Percentiles rank a stretch among this genome's conserved stretches.
Evolutionary conservation across 2,888 invertebrate species (phyloP).

Genomic region (Lasioglossum lativentre): DNA sequence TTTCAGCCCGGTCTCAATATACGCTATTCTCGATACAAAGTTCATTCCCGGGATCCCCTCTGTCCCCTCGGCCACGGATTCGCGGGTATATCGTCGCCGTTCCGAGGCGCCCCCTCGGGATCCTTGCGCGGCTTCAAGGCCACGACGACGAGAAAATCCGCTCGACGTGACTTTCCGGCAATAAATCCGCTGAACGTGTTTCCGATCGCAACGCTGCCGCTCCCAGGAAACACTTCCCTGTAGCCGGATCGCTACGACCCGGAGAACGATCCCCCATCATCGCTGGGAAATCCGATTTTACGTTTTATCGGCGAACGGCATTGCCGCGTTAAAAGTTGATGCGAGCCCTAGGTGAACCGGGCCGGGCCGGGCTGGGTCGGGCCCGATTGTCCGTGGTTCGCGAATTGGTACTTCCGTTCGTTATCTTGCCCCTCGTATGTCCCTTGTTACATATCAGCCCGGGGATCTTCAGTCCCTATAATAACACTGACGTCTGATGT

Average conservation of each 20-base stretch:
- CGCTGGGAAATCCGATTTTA: slow-evolving; percentile 34
- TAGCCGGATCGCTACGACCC: slow-evolving; percentile 5
- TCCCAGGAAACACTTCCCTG: slow-evolving; percentile 11
- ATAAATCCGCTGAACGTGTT: slow-evolving; percentile 57
- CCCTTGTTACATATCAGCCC: background rate
- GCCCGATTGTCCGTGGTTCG: background rate
- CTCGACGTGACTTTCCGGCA: slow-evolving; percentile 52
- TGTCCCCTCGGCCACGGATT: background rate
- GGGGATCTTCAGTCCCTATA: background rate
- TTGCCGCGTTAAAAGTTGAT: slow-evolving; percentile 11
- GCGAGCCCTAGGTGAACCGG: background rate
- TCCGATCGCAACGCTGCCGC: slow-evolving; percentile 33
- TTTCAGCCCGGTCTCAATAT: slow-evolving; percentile 33
- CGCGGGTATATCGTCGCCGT: slow-evolving; percentile 18
- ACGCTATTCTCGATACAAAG: slow-evolving; percentile 37
- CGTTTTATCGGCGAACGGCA: slow-evolving; percentile 17
- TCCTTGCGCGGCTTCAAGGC: slow-evolving; percentile 40
- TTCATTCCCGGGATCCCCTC: slow-evolving; percentile 29
- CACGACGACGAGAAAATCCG: slow-evolving; percentile 47
- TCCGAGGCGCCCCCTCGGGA: slow-evolving; percentile 30
- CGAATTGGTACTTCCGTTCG: background rate
- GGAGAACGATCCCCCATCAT: slow-evolving; percentile 28
- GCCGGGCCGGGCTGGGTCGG: background rate
- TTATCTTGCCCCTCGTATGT: background rate
- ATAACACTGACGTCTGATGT: too few species aligned